These are phyloP conservation scores for Struthio camelus DNA, from an alignment of 2,113 vertebrate genomes.

Conservation along the genomic window DNA sequence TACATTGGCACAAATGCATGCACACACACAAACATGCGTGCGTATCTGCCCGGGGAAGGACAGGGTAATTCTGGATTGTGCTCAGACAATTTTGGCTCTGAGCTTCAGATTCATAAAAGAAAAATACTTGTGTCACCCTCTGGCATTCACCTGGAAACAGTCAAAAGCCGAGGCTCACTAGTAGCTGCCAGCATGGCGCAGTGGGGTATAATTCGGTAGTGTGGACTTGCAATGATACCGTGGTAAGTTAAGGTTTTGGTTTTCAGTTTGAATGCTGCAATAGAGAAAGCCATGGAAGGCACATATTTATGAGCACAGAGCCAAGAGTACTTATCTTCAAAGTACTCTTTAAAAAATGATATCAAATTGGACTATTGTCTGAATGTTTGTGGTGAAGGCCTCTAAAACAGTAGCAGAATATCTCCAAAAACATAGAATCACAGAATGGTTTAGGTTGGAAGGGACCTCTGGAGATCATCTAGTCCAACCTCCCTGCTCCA, in stretches of 20 bases:
- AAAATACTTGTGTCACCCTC: neutral
- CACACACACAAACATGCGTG: accelerated
- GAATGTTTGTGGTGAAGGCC: neutral
- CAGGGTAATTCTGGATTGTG: neutral
- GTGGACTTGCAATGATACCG: neutral
- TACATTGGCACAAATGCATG: neutral
- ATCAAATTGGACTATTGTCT: no score
- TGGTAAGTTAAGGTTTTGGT: neutral
- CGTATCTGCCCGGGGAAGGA: neutral
- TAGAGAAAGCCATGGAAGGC: neutral
- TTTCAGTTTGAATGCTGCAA: neutral
- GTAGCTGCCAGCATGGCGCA: neutral
- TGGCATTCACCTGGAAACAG: neutral
- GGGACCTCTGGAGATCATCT: no score
- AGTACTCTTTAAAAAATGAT: neutral
- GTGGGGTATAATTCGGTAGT: neutral
- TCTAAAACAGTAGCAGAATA: neutral
- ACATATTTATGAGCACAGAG: neutral
- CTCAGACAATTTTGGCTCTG: neutral
- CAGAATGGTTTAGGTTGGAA: no score
- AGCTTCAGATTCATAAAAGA: neutral
- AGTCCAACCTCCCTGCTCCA: no score
- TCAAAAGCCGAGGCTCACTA: neutral
- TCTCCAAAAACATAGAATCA: neutral
- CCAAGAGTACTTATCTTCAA: neutral